phyloP scores from a whole-genome alignment of 2,113 vertebrate species.

The Rhynchopsitta pachyrhyncha region DNA sequence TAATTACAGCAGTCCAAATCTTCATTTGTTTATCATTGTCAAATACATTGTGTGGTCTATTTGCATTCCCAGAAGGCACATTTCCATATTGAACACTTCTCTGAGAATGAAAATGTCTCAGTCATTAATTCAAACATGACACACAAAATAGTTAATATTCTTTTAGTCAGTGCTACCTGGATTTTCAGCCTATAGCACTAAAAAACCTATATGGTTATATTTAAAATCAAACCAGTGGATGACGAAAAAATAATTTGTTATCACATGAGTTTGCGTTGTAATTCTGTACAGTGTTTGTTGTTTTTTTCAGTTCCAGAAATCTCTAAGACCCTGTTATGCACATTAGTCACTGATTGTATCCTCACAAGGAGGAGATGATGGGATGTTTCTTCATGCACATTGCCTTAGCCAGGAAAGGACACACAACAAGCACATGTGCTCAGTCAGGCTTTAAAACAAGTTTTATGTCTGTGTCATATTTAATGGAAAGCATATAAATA shows the following conservation, averaged over 20 bases:
- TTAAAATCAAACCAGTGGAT: background rate
- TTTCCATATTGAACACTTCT: slow-evolving; percentile 58
- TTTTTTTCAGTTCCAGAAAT: background rate
- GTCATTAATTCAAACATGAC: slow-evolving; percentile 46
- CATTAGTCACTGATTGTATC: background rate
- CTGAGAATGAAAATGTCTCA: background rate
- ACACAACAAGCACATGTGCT: background rate
- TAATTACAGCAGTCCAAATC: slow-evolving; percentile 76
- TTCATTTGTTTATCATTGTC: slow-evolving; percentile 73
- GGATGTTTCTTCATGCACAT: background rate
- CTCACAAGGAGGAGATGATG: background rate
- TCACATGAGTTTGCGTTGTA: background rate
- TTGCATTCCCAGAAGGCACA: slow-evolving; percentile 67
- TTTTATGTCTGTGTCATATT: background rate
- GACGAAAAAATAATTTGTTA: background rate
- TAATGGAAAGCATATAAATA: background rate
- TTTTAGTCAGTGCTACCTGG: background rate
- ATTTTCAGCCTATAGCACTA: background rate
- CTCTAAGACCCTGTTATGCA: background rate
- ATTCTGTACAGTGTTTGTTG: background rate
- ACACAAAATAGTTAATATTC: background rate
- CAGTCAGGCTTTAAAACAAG: background rate
- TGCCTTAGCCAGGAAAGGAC: background rate
- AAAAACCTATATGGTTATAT: background rate
- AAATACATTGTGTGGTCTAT: slow-evolving; percentile 56